Evolutionary conservation across 2,888 invertebrate species (phyloP).

Genomic region (Glyphotaelius pellucidus): DNA sequence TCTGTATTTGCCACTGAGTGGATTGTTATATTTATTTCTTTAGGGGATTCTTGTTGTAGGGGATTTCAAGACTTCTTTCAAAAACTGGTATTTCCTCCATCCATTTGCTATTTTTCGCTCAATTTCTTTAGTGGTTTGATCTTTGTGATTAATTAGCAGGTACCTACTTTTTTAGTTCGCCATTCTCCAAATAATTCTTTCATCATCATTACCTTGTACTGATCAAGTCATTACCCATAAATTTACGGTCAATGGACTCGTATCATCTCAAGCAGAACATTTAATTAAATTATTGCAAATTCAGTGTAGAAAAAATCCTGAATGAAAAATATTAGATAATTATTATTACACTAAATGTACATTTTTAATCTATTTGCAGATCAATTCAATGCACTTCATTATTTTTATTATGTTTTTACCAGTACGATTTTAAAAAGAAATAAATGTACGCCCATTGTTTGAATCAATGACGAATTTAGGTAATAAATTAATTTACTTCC

Average conservation of each 20-base stretch:
- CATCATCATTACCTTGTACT: neutral
- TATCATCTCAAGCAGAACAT: conserved; percentile 32
- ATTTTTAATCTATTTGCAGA: neutral
- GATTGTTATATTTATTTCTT: too few relatives aligned
- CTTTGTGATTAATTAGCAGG: too few relatives aligned
- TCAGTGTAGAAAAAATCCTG: neutral
- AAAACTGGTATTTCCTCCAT: too few relatives aligned
- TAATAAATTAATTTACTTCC: too few relatives aligned
- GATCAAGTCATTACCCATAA: conserved; percentile 17
- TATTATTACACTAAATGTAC: neutral
- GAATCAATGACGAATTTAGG: too few relatives aligned
- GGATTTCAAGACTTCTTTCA: too few relatives aligned
- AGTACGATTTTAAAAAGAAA: neutral
- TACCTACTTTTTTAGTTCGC: too few relatives aligned
- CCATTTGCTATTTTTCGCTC: too few relatives aligned
- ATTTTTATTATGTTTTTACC: neutral
- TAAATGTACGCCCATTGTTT: neutral
- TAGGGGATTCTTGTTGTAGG: too few relatives aligned
- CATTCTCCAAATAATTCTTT: too few relatives aligned
- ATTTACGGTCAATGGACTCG: conserved; percentile 10
- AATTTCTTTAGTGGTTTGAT: too few relatives aligned
- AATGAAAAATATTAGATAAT: neutral
- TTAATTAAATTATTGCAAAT: neutral
- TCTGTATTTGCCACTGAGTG: too few relatives aligned
- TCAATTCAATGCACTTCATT: neutral